Evolutionary conservation across 1,140 invertebrate species (phyloP), one percentile per base, ranked within the genome.

Genomic region (Pseudomyrmex pallidus): DNA sequence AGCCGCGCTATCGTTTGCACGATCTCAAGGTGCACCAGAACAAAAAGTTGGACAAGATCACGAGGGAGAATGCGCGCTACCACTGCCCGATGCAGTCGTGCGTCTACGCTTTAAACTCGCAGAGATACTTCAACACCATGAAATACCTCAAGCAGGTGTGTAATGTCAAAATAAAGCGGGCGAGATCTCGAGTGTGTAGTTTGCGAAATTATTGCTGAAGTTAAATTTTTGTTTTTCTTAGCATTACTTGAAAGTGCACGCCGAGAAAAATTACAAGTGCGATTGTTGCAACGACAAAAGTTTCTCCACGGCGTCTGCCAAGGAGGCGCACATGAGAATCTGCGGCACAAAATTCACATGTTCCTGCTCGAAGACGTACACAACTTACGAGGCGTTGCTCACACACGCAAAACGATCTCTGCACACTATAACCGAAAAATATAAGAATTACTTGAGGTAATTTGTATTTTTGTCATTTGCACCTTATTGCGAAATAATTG

Each of bases 181-280:
- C 77, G 12, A 62, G 48, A 76, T 54, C 50, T 63, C n/a, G n/a
- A n/a, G n/a, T n/a, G n/a, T 63, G 22, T 7, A 5, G 35, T 35
- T 35, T 35, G 35, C 35, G 35, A 35, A 4, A 25, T 25, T 22
- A 22, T 22, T 20, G 4, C 8, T 25, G 8, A 2, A 64, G 13
- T 22, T 48, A 0, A 13, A n/a, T 48, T 59, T 8, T 50, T 62
- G 46, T 50, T 50, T 15, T 46, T 83, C 74, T 92, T 92, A 96
- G 93, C 96, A 96, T 88, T 96, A 95, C 84, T 92, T 96, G 61
- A 96, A 96, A 90, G 95, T 95, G 9, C 96, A 96, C 80, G 95
- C 95, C 12, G 92, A 94, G 12, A 96, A 96, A 91, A 94, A 88
- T 8, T 95, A 94, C 86, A 86, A 89, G 12, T 96, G 96, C 87